These are phyloP conservation scores for Eubasilissa regina DNA, from an alignment of 1,140 invertebrate species.

Conservation along the genomic window DNA sequence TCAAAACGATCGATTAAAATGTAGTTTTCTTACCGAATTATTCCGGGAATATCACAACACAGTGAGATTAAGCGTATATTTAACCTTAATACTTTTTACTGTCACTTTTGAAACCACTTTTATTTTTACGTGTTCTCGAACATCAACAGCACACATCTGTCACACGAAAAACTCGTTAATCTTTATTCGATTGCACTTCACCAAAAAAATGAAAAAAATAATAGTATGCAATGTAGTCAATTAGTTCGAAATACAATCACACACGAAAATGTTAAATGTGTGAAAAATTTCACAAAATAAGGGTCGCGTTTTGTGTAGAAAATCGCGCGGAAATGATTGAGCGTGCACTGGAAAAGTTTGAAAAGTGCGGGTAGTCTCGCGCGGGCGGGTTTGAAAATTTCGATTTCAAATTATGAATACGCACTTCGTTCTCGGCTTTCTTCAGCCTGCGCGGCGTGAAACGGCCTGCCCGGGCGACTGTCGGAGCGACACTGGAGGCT, in stretches of 20 bases:
- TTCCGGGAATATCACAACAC: background rate
- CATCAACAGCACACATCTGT: conserved; percentile 25
- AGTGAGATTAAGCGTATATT: background rate
- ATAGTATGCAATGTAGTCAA: background rate
- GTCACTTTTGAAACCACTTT: conserved; percentile 24
- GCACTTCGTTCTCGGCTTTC: conserved; percentile 29
- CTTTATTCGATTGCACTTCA: background rate
- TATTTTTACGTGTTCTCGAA: conserved; percentile 14
- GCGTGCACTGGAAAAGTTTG: background rate
- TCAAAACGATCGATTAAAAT: too few species aligned
- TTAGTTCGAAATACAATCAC: conserved; percentile 2
- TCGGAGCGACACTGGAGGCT: conserved; percentile 37
- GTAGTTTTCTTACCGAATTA: conserved; percentile 7
- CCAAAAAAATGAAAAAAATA: background rate
- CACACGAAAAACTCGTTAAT: conserved; percentile 2
- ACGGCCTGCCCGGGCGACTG: conserved; percentile 42
- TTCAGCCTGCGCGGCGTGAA: conserved; percentile 20
- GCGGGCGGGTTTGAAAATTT: background rate
- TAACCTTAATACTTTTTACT: conserved; percentile 21
- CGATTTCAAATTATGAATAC: background rate
- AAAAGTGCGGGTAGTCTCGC: conserved; percentile 19
- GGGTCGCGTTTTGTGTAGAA: background rate
- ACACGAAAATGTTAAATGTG: background rate
- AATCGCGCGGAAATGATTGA: background rate
- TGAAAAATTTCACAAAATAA: conserved; percentile 14